Conservation (phyloP, 2,113 vertebrate genomes). For the Chloropsis cyanopogon region DNA sequence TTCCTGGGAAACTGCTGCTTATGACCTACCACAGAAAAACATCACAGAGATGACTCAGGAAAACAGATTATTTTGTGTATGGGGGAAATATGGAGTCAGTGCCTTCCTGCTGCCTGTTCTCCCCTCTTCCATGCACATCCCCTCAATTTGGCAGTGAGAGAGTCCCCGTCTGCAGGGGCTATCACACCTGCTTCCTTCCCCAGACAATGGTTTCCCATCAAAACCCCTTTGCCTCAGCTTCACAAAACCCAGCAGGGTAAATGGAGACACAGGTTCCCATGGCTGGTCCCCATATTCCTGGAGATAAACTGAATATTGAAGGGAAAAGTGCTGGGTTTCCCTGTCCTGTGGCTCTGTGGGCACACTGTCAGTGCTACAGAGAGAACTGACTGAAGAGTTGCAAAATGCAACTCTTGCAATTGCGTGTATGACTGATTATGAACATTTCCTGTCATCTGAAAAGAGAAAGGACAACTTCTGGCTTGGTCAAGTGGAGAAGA, state of each 20-base stretch:
- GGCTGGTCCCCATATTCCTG: background rate
- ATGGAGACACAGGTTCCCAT: background rate
- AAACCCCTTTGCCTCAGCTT: background rate
- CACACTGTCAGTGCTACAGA: background rate
- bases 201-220: background rate
- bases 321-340: background rate
- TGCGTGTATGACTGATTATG: rapidly evolving
- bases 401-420: background rate
- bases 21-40: background rate
- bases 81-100: background rate
- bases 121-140: background rate
- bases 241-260: background rate
- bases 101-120: background rate
- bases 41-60: background rate
- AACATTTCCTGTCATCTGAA: background rate
- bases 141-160: rapidly evolving
- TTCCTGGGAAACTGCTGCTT: background rate
- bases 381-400: rapidly evolving
- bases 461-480: background rate
- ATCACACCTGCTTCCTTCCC: background rate
- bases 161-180: background rate
- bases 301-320: background rate
- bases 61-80: background rate
- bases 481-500: background rate
- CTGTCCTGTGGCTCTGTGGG: background rate